Evolutionary conservation across 2,888 invertebrate genomes (phyloP).

Genomic region (Stenurella melanura): DNA sequence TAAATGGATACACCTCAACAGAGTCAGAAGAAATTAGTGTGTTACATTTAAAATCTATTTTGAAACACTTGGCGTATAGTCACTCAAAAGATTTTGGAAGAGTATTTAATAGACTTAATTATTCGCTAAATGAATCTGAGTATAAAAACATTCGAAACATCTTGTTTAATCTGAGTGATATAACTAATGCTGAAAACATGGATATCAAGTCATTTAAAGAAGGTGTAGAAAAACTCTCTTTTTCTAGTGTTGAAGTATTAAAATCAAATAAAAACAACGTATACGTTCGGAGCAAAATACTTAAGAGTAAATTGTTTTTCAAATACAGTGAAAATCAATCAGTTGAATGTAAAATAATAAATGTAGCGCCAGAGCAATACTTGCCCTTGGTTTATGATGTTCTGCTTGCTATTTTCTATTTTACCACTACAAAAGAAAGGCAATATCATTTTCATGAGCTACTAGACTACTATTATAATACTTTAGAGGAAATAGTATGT

Average conservation of each 20-base stretch:
- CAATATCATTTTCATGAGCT: slow-evolving; percentile 47
- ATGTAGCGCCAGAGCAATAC: neutral
- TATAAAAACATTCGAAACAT: neutral
- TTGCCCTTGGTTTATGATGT: slow-evolving; percentile 19
- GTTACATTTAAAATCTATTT: slow-evolving; percentile 15
- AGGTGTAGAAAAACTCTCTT: neutral
- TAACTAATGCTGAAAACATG: slow-evolving; percentile 3
- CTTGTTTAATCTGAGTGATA: neutral
- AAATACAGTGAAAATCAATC: neutral
- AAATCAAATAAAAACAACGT: neutral
- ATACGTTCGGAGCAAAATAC: slow-evolving; percentile 3
- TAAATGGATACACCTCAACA: slow-evolving; percentile 8
- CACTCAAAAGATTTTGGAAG: slow-evolving; percentile 2
- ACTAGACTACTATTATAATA: slow-evolving; percentile 45
- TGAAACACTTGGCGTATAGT: slow-evolving; percentile 7
- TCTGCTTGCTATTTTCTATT: slow-evolving; percentile 3
- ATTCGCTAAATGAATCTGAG: neutral
- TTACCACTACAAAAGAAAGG: slow-evolving; percentile 35
- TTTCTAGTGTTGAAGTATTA: neutral
- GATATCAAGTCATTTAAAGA: slow-evolving; percentile 1
- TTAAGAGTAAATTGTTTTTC: slow-evolving; percentile 13
- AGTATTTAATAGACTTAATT: neutral
- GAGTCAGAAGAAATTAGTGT: neutral
- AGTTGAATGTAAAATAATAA: neutral
- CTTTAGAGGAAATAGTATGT: slow-evolving; percentile 28